Percentiles rank a stretch among this genome's conserved stretches.
These are phyloP conservation scores for Spheniscus humboldti DNA, from an alignment of 2,797 vertebrate species.

Conservation along the genomic window DNA sequence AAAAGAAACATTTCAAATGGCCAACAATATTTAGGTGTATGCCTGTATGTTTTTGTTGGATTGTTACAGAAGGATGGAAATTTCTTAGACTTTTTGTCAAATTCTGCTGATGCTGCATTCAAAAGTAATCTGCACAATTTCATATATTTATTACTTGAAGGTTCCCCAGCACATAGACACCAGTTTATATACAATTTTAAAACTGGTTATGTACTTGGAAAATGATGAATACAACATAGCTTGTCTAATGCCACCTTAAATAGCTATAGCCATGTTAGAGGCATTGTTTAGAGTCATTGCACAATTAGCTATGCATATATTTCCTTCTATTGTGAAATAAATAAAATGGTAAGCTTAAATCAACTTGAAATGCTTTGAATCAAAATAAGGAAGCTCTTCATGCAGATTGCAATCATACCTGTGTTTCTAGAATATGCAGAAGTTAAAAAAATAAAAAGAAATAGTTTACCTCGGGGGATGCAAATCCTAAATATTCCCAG, in stretches of 20 bases:
- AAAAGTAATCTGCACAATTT: background rate
- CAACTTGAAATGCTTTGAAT: conserved; percentile 32
- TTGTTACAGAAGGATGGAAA: background rate
- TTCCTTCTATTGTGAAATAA: conserved; percentile 65
- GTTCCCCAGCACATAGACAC: background rate
- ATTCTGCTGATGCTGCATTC: background rate
- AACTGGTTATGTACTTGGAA: background rate
- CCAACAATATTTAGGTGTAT: background rate
- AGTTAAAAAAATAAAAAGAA: conserved; percentile 15
- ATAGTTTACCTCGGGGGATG: conserved; percentile 94
- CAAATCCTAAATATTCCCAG: conserved; percentile 99
- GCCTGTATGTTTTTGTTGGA: background rate
- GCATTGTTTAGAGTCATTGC: background rate
- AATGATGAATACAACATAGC: background rate
- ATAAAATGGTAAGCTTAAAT: conserved; percentile 44
- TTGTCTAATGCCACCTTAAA: background rate
- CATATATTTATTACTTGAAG: background rate
- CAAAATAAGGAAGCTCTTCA: conserved; percentile 39
- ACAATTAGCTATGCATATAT: conserved; percentile 28
- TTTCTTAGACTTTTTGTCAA: background rate
- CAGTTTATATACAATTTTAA: background rate
- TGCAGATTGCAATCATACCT: conserved; percentile 52
- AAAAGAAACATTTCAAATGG: background rate
- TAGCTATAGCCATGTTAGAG: background rate
- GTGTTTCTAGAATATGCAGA: conserved; percentile 53